These are phyloP conservation scores for Tenthredo notha DNA, from an alignment of 2,888 invertebrate genomes.

Conservation along the genomic window DNA sequence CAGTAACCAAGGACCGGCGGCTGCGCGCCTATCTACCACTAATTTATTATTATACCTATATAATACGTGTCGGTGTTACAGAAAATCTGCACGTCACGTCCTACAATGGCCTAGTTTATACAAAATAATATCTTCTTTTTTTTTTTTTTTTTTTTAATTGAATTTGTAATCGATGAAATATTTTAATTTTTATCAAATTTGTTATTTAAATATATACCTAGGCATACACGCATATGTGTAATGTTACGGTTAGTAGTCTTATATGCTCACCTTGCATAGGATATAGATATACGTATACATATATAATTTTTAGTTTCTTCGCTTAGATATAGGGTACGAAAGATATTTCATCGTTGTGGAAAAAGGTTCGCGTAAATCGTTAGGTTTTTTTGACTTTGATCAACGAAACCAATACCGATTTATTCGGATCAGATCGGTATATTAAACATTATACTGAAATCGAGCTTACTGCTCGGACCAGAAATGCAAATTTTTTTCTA, in stretches of 20 bases:
- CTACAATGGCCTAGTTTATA: neutral
- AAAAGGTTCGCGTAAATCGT: slow-evolving; percentile 28
- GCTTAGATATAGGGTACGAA: neutral
- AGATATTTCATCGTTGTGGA: slow-evolving; percentile 22
- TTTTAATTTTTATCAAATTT: neutral
- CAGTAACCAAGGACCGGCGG: neutral
- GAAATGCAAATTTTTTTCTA: slow-evolving; percentile 41
- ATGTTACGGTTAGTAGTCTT: neutral
- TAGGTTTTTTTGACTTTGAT: slow-evolving; percentile 19
- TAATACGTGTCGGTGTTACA: neutral
- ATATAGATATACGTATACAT: too few relatives aligned
- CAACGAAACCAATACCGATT: slow-evolving; percentile 35
- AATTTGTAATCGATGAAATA: slow-evolving; percentile 14
- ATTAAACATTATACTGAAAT: slow-evolving; percentile 17
- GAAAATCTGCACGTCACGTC: slow-evolving; percentile 23
- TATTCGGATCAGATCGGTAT: slow-evolving; percentile 40
- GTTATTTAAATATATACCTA: neutral
- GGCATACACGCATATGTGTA: neutral
- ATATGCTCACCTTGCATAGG: neutral
- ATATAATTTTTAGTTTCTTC: neutral
- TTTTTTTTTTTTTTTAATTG: slow-evolving; percentile 32
- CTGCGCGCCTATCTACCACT: neutral
- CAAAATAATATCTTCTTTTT: too few relatives aligned
- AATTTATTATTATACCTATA: slow-evolving; percentile 26
- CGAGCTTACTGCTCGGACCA: slow-evolving; percentile 21